Evolutionary conservation across 1,140 invertebrate species (phyloP).

Genomic region (Drosophila sturtevanti): DNA sequence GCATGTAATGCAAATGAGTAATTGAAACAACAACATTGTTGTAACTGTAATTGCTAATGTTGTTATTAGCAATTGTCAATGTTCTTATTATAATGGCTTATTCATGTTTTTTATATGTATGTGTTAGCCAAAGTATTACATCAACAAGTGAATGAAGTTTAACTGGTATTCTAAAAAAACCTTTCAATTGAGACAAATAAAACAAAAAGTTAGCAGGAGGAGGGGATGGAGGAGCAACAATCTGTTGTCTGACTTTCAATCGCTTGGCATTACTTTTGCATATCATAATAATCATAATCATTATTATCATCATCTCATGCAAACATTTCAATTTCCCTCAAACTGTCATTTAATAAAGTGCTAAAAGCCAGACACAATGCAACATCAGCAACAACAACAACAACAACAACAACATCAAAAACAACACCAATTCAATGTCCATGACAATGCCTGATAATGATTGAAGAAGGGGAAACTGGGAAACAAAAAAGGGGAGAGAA

Average conservation of each 20-base stretch:
- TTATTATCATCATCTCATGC: slow-evolving; percentile 14
- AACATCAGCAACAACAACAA: neutral
- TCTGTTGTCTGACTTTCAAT: slow-evolving; percentile 4
- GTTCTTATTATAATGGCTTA: slow-evolving; percentile 53
- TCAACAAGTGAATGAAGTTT: slow-evolving; percentile 39
- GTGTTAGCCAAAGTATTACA: slow-evolving; percentile 27
- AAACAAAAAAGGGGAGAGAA: neutral
- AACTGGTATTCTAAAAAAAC: neutral
- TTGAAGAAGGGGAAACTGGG: neutral
- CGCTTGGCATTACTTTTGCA: slow-evolving; percentile 8
- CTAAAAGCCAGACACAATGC: slow-evolving; percentile 22
- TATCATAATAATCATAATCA: neutral
- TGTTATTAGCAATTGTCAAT: slow-evolving; percentile 46
- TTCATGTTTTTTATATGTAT: slow-evolving; percentile 22
- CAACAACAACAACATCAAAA: too few relatives aligned
- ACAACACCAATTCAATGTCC: slow-evolving; percentile 20
- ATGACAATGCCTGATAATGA: slow-evolving; percentile 30
- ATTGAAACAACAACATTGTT: slow-evolving; percentile 23
- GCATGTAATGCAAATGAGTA: slow-evolving; percentile 66
- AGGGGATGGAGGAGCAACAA: neutral
- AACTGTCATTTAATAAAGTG: slow-evolving; percentile 51
- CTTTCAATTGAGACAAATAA: neutral
- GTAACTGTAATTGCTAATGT: slow-evolving; percentile 31
- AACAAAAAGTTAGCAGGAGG: neutral
- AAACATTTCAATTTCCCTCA: slow-evolving; percentile 34